Percentiles rank a stretch among this genome's conserved stretches.
phyloP scores from a whole-genome alignment of 2,888 invertebrate genomes.

The Drosophila paucipuncta region DNA sequence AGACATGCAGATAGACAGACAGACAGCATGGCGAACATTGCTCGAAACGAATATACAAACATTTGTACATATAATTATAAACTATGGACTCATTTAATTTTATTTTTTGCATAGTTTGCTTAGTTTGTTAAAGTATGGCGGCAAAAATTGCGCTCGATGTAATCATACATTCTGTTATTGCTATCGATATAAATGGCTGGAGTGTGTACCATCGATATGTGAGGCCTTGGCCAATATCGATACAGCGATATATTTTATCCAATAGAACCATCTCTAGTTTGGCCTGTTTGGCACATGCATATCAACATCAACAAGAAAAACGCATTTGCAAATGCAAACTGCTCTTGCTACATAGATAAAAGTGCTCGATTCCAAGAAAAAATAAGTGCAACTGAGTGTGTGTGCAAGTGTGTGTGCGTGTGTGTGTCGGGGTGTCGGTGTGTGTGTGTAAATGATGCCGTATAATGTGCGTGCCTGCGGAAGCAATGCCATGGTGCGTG shows the following conservation, averaged over 20 bases:
- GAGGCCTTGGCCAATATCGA: neutral
- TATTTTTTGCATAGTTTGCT: too few species aligned
- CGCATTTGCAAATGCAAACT: constrained; percentile 30
- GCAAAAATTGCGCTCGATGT: neutral
- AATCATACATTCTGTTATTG: neutral
- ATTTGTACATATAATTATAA: neutral
- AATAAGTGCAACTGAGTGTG: constrained; percentile 16
- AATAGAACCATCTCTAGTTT: constrained; percentile 22
- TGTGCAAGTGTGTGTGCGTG: constrained; percentile 24
- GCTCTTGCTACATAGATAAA: constrained; percentile 22
- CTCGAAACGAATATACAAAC: neutral
- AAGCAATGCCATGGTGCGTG: constrained; percentile 56
- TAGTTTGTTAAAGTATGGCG: neutral
- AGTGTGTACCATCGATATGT: neutral
- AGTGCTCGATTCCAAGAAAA: constrained; percentile 15
- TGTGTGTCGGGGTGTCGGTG: neutral
- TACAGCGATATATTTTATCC: constrained; percentile 2
- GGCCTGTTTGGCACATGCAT: constrained; percentile 34
- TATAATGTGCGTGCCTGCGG: constrained; percentile 66
- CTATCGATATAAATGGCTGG: neutral
- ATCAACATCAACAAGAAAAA: constrained; percentile 58
- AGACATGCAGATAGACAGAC: too few species aligned
- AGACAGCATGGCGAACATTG: too few species aligned
- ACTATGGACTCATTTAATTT: neutral
- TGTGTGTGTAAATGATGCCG: constrained; percentile 59